Evolutionary conservation across 2,113 vertebrate genomes (phyloP).

Genomic region (Sebastes fasciatus): DNA sequence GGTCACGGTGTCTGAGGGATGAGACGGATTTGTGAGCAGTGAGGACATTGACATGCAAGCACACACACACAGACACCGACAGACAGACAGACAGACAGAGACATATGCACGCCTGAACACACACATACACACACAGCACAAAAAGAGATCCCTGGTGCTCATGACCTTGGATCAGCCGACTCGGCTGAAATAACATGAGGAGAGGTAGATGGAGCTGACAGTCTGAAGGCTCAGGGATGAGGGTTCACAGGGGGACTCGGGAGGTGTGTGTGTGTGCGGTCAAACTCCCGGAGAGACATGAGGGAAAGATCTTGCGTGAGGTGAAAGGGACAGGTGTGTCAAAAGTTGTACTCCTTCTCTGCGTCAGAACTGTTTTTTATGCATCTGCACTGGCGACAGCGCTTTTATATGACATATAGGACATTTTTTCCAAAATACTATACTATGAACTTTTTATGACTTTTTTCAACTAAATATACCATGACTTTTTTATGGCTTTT

Average conservation of each 20-base stretch:
- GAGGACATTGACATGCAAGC: slow-evolving; percentile 74
- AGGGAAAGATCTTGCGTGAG: background rate
- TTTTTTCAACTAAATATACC: no score
- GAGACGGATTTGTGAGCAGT: slow-evolving; percentile 74
- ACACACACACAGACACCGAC: slow-evolving; percentile 19
- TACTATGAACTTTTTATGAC: no score
- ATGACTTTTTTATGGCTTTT: no score
- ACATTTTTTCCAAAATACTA: no score
- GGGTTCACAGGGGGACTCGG: slow-evolving; percentile 38
- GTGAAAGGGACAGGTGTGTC: background rate
- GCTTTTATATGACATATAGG: no score
- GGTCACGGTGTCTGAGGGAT: slow-evolving; percentile 80
- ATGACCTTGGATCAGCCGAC: slow-evolving; percentile 74
- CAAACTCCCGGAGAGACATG: background rate
- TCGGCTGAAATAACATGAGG: slow-evolving; percentile 74
- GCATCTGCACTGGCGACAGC: no score
- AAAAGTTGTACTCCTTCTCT: background rate
- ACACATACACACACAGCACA: slow-evolving; percentile 26
- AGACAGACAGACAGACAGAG: background rate
- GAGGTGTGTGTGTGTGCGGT: slow-evolving; percentile 5
- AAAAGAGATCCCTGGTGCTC: slow-evolving; percentile 68
- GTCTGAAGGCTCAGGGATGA: slow-evolving; percentile 60
- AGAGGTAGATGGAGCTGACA: slow-evolving; percentile 74
- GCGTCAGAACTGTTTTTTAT: background rate
- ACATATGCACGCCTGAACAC: background rate